Conservation (phyloP, 2,113 vertebrate species). For the Colinus virginianus region DNA sequence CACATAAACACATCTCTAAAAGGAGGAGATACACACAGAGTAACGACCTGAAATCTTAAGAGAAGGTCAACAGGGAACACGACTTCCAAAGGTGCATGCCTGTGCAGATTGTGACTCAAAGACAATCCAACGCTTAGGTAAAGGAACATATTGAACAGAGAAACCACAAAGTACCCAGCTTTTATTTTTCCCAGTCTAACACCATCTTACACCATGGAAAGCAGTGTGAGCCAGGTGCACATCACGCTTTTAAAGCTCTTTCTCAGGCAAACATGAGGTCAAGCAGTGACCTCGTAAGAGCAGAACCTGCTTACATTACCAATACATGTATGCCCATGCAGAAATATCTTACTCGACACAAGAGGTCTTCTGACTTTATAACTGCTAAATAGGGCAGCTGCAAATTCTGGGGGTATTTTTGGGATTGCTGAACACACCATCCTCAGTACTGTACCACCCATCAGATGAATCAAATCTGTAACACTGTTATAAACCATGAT, state of each 20-base stretch:
- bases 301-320: background rate
- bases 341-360: background rate
- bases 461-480: background rate
- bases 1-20: background rate
- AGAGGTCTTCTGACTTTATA: background rate
- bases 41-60: background rate
- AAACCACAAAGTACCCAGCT: accelerated
- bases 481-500: accelerated
- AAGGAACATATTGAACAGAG: background rate
- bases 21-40: background rate
- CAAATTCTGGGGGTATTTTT: background rate
- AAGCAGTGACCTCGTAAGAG: background rate
- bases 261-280: background rate
- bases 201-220: accelerated
- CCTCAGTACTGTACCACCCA: background rate
- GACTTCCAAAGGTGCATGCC: background rate
- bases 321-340: background rate
- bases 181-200: background rate
- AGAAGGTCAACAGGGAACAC: background rate
- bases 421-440: background rate
- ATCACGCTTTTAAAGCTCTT: background rate
- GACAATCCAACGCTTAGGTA: no score
- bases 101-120: background rate
- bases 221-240: accelerated
- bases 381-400: background rate